phyloP scores from a whole-genome alignment of 2,797 vertebrate genomes.

The Gobionotothen gibberifrons region DNA sequence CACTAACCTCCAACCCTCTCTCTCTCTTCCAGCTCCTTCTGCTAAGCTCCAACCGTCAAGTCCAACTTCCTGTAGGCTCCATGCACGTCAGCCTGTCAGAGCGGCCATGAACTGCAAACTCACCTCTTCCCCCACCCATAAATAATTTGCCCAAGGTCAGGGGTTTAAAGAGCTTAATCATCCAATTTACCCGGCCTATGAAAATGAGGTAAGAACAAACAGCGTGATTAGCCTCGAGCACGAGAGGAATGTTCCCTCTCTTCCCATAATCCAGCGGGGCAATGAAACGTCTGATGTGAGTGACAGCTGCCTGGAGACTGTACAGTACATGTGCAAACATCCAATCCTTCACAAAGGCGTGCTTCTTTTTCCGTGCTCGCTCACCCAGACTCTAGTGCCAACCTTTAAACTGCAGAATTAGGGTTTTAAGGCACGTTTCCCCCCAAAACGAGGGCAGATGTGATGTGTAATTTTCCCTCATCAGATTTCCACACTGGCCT shows the following conservation, averaged over 20 bases:
- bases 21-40: slow-evolving; percentile 23
- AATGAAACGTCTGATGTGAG: slow-evolving; percentile 52
- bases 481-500: slow-evolving; percentile 69
- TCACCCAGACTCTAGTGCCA: slow-evolving; percentile 5
- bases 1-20: slow-evolving; percentile 21
- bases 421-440: slow-evolving; percentile 48
- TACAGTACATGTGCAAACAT: slow-evolving; percentile 34
- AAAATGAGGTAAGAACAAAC: slow-evolving; percentile 69
- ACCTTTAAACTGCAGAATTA: slow-evolving; percentile 47
- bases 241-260: slow-evolving; percentile 64
- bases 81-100: slow-evolving; percentile 42
- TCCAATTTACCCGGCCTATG: slow-evolving; percentile 62
- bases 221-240: slow-evolving; percentile 55
- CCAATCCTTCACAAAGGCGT: slow-evolving; percentile 31
- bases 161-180: slow-evolving; percentile 71
- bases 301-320: slow-evolving; percentile 45
- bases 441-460: slow-evolving; percentile 74
- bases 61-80: neutral
- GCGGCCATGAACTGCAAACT: slow-evolving; percentile 43
- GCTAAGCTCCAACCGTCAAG: slow-evolving; percentile 27
- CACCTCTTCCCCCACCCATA: slow-evolving; percentile 57
- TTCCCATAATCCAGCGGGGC: slow-evolving; percentile 45
- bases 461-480: slow-evolving; percentile 76
- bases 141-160: slow-evolving; percentile 68
- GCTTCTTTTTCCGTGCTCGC: neutral